Evolutionary conservation across 64 coral and sea anemone species (phyloP), one percentile per base, ranked within the genome.

Genomic region (Actinia tenebrosa): DNA sequence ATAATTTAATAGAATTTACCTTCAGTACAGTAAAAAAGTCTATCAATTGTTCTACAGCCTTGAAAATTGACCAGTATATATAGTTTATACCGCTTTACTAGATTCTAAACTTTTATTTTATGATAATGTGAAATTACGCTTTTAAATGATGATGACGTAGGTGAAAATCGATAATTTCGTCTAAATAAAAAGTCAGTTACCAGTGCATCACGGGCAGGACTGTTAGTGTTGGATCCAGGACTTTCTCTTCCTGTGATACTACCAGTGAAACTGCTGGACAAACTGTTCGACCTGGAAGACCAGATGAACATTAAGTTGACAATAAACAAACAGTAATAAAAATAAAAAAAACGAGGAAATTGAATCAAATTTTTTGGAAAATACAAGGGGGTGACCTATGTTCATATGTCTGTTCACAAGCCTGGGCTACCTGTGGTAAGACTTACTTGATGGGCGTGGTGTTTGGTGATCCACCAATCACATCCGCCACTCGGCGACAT

Each of bases 381-480:
- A 37, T 37, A 37, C 30, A 37, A 37, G 30, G 1, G 30, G 30
- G 30, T 37, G 30, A 37, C 30, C 30, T 37, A 37, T 37, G 30
- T 37, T 37, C 30, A 79, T 15, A 79, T 50, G 47, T 50, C 47
- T 0, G 47, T 0, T 50, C 47, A 50, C 3, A 45, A 44, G 7
- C 1, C 46, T 85, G 37, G 56, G n/a, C 56, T 25, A 44, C 30
- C 37, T 14, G 61, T 52, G 44, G 16, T 17, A 22, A 56, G 1
- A 89, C 77, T 75, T 91, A 96, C 94, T 89, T 96, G 20, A 80
- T 84, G 58, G 94, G 91, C 22, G 88, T 93, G 25, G 45, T 96
- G 89, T 75, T 93, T 0, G 88, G 78, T 10, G 94, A 96, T 30
- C 91, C 91, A 71, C 91, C 96, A 66, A 98, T 15, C 58, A 98